A percentile compares a stretch with the other conserved stretches of the same genome.
Evolutionary conservation across 1,140 invertebrate species (phyloP).

Genomic region (Aphaenogaster floridana): DNA sequence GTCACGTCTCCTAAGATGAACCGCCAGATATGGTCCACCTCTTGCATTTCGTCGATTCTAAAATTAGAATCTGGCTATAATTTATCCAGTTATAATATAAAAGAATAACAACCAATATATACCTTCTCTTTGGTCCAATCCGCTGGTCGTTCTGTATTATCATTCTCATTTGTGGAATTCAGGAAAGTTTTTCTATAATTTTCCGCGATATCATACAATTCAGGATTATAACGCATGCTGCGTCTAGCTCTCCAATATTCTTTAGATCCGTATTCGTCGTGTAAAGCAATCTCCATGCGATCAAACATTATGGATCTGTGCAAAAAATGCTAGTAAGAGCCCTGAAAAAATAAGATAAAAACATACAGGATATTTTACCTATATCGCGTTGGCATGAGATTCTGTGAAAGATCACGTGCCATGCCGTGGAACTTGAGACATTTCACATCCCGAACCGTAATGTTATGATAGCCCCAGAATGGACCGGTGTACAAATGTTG

Average conservation of each 20-base stretch:
- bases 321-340: conserved; percentile 70
- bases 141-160: conserved; percentile 87
- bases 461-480: conserved; percentile 90
- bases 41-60: conserved; percentile 85
- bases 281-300: conserved; percentile 95
- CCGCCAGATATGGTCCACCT: conserved; percentile 93
- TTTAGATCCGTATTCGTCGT: conserved; percentile 94
- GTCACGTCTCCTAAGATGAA: conserved; percentile 95
- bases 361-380: conserved; percentile 73
- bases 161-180: conserved; percentile 90
- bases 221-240: conserved; percentile 95
- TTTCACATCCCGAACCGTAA: conserved; percentile 89
- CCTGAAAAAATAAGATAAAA: conserved; percentile 15
- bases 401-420: conserved; percentile 88
- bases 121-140: conserved; percentile 91
- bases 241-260: conserved; percentile 95
- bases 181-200: conserved; percentile 91
- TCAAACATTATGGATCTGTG: conserved; percentile 92
- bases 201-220: conserved; percentile 91
- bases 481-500: conserved; percentile 82
- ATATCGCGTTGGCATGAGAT: conserved; percentile 82
- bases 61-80: conserved; percentile 44
- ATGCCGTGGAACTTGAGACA: conserved; percentile 96
- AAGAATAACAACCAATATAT: conserved; percentile 56
- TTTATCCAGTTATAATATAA: conserved; percentile 10